Conservation (phyloP, 2,797 vertebrate genomes). For the Myiotriccus ornatus region DNA sequence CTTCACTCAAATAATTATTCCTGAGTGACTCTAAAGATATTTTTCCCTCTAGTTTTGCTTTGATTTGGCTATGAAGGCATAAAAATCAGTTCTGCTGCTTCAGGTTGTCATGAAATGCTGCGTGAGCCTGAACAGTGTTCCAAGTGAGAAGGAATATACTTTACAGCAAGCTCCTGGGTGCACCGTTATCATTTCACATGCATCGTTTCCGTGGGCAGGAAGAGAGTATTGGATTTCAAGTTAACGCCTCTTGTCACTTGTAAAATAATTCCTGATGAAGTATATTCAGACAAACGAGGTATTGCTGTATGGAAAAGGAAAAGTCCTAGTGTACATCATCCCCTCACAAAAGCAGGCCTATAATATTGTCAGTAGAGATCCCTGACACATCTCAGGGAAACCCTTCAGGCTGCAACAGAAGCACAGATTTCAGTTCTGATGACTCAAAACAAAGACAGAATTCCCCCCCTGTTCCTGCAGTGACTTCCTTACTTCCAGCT, state of each 20-base stretch:
- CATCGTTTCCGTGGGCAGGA: not conserved
- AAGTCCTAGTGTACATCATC: not conserved
- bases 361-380: not conserved
- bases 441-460: not conserved
- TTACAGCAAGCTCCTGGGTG: not conserved
- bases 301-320: not conserved
- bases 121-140: not conserved
- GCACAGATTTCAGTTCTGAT: not conserved
- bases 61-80: not conserved
- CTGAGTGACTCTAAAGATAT: not conserved
- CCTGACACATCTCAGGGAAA: not conserved
- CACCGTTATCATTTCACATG: not conserved
- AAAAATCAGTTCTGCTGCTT: not conserved
- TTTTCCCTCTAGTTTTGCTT: not conserved
- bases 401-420: not conserved
- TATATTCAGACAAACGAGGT: not conserved
- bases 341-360: not conserved
- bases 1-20: not conserved
- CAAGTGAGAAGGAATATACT: not conserved
- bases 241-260: not conserved
- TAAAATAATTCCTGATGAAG: not conserved
- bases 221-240: not conserved
- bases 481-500: not conserved
- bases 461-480: not conserved
- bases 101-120: not conserved